phyloP scores from a whole-genome alignment of 2,888 invertebrate genomes.

The Hirtodrosophila cameraria region DNA sequence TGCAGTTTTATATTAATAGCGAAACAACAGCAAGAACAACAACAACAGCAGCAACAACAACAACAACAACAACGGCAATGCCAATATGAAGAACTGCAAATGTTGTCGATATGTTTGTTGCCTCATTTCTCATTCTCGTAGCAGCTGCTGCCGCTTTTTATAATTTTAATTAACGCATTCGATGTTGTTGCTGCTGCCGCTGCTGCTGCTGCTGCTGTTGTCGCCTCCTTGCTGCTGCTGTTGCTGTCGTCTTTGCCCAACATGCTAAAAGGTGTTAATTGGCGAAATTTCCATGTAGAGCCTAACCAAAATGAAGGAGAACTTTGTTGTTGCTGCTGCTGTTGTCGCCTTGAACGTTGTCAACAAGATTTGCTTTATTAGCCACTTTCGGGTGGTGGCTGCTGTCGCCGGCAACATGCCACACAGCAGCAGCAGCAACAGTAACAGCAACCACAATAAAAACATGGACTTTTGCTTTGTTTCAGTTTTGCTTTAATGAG shows the following conservation, averaged over 20 bases:
- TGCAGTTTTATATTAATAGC: slow-evolving; percentile 74
- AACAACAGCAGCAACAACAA: slow-evolving; percentile 9
- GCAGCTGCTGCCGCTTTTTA: slow-evolving; percentile 60
- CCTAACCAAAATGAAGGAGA: slow-evolving; percentile 67
- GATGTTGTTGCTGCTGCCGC: slow-evolving; percentile 41
- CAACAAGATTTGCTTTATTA: slow-evolving; percentile 84
- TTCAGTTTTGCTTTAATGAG: slow-evolving; percentile 67
- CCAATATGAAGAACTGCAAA: slow-evolving; percentile 42
- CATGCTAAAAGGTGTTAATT: slow-evolving; percentile 83
- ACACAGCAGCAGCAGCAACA: slow-evolving; percentile 48
- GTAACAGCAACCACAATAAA: slow-evolving; percentile 27
- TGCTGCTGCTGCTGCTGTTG: slow-evolving; percentile 51
- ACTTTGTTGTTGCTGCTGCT: slow-evolving; percentile 35
- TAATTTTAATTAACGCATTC: slow-evolving; percentile 72
- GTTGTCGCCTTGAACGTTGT: slow-evolving; percentile 76
- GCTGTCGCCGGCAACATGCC: slow-evolving; percentile 62
- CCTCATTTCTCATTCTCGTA: slow-evolving; percentile 64
- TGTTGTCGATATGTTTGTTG: slow-evolving; percentile 53
- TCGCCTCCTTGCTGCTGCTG: slow-evolving; percentile 44
- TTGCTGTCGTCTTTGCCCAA: slow-evolving; percentile 67
- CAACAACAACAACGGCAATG: slow-evolving; percentile 19
- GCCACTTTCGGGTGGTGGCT: slow-evolving; percentile 82
- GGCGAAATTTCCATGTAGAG: slow-evolving; percentile 82
- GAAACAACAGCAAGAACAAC: slow-evolving; percentile 37
- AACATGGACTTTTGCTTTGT: slow-evolving; percentile 51